Evolutionary conservation across 2,113 vertebrate species (phyloP), one percentile per base, ranked within the genome.

Genomic region (Camelus bactrianus): DNA sequence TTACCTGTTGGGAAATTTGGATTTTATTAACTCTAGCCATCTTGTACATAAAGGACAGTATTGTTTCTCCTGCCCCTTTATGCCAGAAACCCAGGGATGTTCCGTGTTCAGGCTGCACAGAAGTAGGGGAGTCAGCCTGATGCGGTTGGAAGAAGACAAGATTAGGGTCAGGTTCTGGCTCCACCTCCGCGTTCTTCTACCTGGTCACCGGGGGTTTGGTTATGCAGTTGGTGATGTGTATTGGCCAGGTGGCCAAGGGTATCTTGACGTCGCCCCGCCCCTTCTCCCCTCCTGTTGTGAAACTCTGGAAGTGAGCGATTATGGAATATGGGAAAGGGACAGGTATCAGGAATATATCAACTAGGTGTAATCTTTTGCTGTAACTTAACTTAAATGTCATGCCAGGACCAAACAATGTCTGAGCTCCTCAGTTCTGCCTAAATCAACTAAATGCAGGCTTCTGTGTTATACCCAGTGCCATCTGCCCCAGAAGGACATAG

Each of bases 161-260:
- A 8, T 54, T 15, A 50, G 35, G 30, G 9, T 30, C 3, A 4
- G 62, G 13, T 87, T 65, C 24, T 13, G 26, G 26, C 17, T 72
- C 14, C 30, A 5, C 20, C 46, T 16, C 64, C 52, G 1, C 4
- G 5, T 17, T 9, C 62, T 48, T 89, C n/a, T 46, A 10, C 58
- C 46, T 65, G 70, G 28, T 42, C 56, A 35, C 38, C n/a, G 52
- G 12, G 64, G 5, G 8, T 38, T 38, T 80, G 64, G 77, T 96
- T 95, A 87, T 96, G 75, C 97, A 99, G 99, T 72, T 99, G 95
- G 99, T 99, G 97, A 99, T 99, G 99, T 99, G 99, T 86, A 93
- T 99, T 5, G 99, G 99, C 30, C 99, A 99, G 98, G 98, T 99
- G 94, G 98, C 99, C 98, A 99, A 99, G 98, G 99, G 99, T 79